phyloP scores from a whole-genome alignment of 2,888 invertebrate species.

The Rhimphoctona megacephalus region DNA sequence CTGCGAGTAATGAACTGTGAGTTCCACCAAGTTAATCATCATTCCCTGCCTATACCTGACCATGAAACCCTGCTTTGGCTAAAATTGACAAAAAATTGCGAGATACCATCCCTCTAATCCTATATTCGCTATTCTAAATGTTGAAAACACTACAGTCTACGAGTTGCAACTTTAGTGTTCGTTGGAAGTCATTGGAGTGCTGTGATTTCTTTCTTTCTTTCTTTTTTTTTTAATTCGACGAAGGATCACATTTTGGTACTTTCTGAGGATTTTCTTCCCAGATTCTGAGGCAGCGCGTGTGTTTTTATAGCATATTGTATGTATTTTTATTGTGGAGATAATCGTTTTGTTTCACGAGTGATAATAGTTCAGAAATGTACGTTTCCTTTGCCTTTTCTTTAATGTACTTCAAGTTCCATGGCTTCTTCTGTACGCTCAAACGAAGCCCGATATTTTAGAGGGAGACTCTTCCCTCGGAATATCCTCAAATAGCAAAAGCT shows the following conservation, averaged over 20 bases:
- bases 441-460: slow-evolving; percentile 10
- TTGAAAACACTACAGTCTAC: background rate
- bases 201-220: background rate
- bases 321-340: background rate
- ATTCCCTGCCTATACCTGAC: background rate
- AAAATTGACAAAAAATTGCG: background rate
- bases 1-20: slow-evolving; percentile 10
- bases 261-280: background rate
- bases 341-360: background rate
- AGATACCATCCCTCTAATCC: no score
- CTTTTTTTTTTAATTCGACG: background rate
- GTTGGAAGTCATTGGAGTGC: background rate
- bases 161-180: background rate
- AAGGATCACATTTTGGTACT: background rate
- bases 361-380: background rate
- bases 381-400: background rate
- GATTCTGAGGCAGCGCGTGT: background rate
- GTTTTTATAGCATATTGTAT: background rate
- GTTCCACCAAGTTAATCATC: slow-evolving; percentile 1
- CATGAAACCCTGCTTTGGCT: background rate
- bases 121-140: background rate
- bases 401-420: background rate
- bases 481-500: slow-evolving; percentile 38
- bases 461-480: slow-evolving; percentile 12
- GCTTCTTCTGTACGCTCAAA: background rate